Conservation (phyloP, 2,888 invertebrate species). For the Drosophila anomelani region DNA sequence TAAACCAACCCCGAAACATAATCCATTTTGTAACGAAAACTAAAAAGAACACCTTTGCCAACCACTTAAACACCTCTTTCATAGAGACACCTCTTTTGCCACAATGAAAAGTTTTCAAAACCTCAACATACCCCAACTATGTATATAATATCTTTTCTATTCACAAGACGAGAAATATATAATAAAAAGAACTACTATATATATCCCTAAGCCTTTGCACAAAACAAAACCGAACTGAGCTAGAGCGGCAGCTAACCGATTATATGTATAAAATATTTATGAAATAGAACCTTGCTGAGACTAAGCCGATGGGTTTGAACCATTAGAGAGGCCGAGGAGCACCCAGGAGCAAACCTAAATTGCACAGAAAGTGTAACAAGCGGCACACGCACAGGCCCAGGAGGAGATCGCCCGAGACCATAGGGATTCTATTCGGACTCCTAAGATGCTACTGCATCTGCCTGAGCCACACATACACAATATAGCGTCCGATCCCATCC, state of each 20-base stretch:
- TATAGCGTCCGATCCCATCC: conserved; percentile 6
- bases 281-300: conserved; percentile 21
- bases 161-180: not conserved
- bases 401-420: conserved; percentile 16
- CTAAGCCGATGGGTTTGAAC: conserved; percentile 69
- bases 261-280: conserved; percentile 72
- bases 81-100: conserved; percentile 3
- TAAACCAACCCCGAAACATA: not conserved
- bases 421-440: conserved; percentile 5
- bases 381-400: conserved; percentile 69
- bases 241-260: conserved; percentile 45
- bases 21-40: not conserved
- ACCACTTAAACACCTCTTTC: conserved; percentile 20
- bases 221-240: conserved; percentile 16
- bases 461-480: conserved; percentile 15
- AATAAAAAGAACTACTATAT: not conserved
- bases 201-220: conserved; percentile 32
- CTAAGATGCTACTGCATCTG: conserved; percentile 57
- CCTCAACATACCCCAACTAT: conserved; percentile 1
- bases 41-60: conserved; percentile 15
- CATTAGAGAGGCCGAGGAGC: conserved; percentile 70
- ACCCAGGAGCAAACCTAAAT: conserved; percentile 63
- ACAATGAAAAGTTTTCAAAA: conserved; percentile 15
- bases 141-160: not conserved
- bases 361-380: conserved; percentile 72